Percentiles rank a stretch among this genome's conserved stretches.
Evolutionary conservation across 2,888 invertebrate species (phyloP).

Genomic region (Sicus ferrugineus): DNA sequence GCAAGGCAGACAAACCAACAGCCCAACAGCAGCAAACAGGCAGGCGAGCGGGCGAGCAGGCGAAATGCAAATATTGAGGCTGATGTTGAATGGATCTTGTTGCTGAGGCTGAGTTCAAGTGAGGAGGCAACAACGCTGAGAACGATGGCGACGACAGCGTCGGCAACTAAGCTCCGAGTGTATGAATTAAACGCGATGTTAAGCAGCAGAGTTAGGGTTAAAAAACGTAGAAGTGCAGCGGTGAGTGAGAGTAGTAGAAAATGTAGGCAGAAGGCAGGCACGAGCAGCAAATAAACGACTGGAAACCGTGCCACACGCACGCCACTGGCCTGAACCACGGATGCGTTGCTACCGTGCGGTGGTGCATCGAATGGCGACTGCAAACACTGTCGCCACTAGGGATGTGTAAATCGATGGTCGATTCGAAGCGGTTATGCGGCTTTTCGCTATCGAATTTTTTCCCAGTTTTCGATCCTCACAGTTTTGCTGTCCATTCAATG

Average conservation of each 20-base stretch:
- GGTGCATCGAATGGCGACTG: neutral
- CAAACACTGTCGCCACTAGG: neutral
- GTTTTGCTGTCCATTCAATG: too few relatives aligned
- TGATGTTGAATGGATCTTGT: conserved; percentile 25
- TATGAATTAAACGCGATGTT: conserved; percentile 12
- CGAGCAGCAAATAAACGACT: conserved; percentile 9
- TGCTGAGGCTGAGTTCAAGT: conserved; percentile 13
- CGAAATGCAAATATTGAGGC: conserved; percentile 16
- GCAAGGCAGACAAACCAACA: too few relatives aligned
- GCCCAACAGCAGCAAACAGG: too few relatives aligned
- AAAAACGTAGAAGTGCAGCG: conserved; percentile 18
- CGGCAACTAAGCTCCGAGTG: neutral
- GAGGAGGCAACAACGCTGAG: neutral
- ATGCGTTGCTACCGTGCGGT: too few relatives aligned
- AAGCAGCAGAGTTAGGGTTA: conserved; percentile 10
- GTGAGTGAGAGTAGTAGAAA: conserved; percentile 19
- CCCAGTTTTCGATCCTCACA: too few relatives aligned
- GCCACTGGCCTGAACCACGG: neutral
- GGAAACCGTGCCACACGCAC: neutral
- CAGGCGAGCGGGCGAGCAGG: neutral
- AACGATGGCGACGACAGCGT: neutral
- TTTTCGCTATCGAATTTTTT: too few relatives aligned
- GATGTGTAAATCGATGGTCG: too few relatives aligned
- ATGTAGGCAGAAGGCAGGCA: neutral
- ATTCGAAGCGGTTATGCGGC: too few relatives aligned